Base-by-base conservation (phyloP, 2,888 invertebrate genomes). In the Alloscopus bannaensis region DNA sequence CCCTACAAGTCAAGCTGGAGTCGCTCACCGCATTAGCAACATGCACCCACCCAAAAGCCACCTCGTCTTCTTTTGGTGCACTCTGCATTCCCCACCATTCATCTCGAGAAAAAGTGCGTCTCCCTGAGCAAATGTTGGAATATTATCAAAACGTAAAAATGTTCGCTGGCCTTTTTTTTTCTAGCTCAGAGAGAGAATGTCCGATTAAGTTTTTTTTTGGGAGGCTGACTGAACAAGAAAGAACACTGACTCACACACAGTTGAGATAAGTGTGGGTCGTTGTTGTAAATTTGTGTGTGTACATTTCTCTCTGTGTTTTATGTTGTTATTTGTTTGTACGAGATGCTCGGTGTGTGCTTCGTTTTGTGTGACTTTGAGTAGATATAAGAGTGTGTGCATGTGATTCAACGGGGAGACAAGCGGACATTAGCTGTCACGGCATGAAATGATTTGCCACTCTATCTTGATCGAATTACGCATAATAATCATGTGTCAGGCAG, bases 391-490 rank as follows among this genome's bases (percentile, higher is more conserved):
- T 78, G 78, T 78, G 24, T 52, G n/a, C n/a, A n/a, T 52, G 71
- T 78, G 71, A 78, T 78, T 77, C 69, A 57, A 66, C 59, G 45
- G 59, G 78, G 22, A 78, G 78, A 78, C 78, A 78, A 78, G 78
- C 78, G 78, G 78, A 78, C 78, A 78, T 78, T 78, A 78, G 71
- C 78, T 78, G 77, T 78, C 78, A 78, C 78, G 78, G 71, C 78
- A 78, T 78, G 78, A 65, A 78, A 78, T 78, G 71, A 78, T 78
- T 78, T 78, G 78, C 78, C 78, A 78, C 78, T 78, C 66, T 78
- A 78, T 78, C 78, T 71, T 71, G 78, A 78, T 78, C 78, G 71
- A 71, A 78, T 78, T 78, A 78, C 78, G 71, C 78, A 78, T 78
- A 78, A 78, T 78, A 78, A 78, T 71, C 71, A 78, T 71, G 59